Percentiles rank a stretch among this genome's conserved stretches.
Evolutionary conservation across 1,140 invertebrate species (phyloP).

Genomic region (Telenomus remus): DNA sequence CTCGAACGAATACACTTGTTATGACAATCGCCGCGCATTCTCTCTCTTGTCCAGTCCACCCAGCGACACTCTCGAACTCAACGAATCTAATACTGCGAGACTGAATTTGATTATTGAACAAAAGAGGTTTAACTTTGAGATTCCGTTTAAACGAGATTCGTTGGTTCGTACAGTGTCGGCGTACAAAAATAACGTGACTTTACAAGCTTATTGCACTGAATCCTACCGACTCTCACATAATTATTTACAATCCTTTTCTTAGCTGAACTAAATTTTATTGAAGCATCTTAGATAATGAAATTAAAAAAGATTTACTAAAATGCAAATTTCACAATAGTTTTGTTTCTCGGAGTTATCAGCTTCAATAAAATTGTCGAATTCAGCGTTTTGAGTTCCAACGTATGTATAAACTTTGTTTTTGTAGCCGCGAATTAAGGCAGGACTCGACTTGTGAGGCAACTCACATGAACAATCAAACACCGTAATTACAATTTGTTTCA

Average conservation of each 20-base stretch:
- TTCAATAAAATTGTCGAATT: constrained; percentile 24
- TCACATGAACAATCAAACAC: constrained; percentile 11
- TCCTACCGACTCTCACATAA: constrained; percentile 4
- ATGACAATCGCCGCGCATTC: constrained; percentile 11
- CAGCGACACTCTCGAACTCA: background rate
- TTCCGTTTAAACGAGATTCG: constrained; percentile 20
- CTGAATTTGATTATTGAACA: no score
- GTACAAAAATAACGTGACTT: constrained; percentile 49
- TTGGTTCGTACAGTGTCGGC: constrained; percentile 17
- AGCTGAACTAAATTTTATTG: constrained; percentile 19
- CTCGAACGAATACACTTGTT: constrained; percentile 12
- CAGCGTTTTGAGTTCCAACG: background rate
- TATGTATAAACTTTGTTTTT: no score
- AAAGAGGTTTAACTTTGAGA: constrained; percentile 10
- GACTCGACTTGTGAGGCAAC: background rate
- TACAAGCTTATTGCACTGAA: constrained; percentile 35
- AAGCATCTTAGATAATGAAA: constrained; percentile 1
- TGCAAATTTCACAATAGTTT: no score
- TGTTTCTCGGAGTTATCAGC: no score
- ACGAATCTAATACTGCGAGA: background rate
- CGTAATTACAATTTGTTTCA: constrained; percentile 21
- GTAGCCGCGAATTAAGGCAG: background rate
- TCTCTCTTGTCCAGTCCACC: background rate
- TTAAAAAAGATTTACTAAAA: no score
- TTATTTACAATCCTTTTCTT: constrained; percentile 27